These are phyloP conservation scores for Amia ocellicauda DNA, from an alignment of 2,113 vertebrate species.

Conservation along the genomic window DNA sequence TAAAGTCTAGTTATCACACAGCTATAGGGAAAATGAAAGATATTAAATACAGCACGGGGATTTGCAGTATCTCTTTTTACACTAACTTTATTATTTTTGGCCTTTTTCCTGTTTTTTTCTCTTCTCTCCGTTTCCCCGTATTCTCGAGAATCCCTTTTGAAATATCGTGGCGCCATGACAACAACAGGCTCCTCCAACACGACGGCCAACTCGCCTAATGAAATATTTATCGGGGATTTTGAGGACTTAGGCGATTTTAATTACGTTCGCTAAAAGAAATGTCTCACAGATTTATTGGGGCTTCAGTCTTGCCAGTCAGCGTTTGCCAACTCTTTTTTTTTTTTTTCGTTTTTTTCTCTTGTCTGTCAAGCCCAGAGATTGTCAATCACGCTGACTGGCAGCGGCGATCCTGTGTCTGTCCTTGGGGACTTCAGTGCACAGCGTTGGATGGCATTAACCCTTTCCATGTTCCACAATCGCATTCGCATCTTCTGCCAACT, in stretches of 20 bases:
- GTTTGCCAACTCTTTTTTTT: slow-evolving; percentile 27
- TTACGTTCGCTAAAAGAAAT: slow-evolving; percentile 52
- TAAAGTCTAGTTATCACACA: no score
- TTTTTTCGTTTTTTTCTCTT: slow-evolving; percentile 18
- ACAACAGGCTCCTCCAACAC: slow-evolving; percentile 38
- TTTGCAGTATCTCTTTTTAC: neutral
- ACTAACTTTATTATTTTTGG: no score
- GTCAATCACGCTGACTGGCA: neutral
- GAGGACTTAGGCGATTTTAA: slow-evolving; percentile 51
- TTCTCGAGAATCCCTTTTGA: slow-evolving; percentile 37
- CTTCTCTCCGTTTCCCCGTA: no score
- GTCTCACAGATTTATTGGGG: slow-evolving; percentile 34
- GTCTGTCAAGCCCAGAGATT: slow-evolving; percentile 6
- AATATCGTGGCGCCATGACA: slow-evolving; percentile 57
- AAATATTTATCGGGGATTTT: slow-evolving; percentile 62
- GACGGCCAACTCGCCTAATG: slow-evolving; percentile 47
- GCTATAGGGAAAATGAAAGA: no score
- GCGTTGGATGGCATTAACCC: no score
- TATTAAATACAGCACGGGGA: no score
- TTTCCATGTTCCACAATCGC: no score
- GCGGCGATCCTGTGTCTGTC: neutral
- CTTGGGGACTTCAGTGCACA: no score
- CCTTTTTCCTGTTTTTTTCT: no score
- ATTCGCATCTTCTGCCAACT: no score
- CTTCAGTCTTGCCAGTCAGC: slow-evolving; percentile 29